A percentile compares a stretch with the other conserved stretches of the same genome.
phyloP scores from a whole-genome alignment of 1,140 invertebrate genomes.

The Tetraneura akinire region DNA sequence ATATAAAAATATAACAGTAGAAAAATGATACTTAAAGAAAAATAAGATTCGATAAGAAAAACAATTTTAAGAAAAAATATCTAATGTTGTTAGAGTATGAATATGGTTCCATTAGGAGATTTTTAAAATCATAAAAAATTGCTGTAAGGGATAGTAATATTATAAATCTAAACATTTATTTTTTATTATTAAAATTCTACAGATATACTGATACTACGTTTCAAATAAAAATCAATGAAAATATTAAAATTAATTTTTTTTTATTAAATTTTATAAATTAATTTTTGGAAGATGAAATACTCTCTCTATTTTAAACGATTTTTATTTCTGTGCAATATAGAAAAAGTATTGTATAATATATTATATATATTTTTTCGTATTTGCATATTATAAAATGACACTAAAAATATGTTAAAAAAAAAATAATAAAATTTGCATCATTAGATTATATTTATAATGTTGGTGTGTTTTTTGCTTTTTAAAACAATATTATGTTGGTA shows the following conservation, averaged over 20 bases:
- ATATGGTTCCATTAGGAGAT: no score
- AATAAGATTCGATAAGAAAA: no score
- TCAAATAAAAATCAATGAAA: no score
- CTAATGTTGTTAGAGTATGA: no score
- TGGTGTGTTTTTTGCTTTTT: neutral
- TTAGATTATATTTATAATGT: neutral
- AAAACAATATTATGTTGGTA: neutral
- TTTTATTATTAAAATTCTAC: no score
- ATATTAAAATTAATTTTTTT: neutral
- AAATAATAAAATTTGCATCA: neutral
- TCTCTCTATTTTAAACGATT: neutral
- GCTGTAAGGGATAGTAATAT: neutral
- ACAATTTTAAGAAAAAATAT: no score
- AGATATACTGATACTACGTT: no score
- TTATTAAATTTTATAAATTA: neutral
- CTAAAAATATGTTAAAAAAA: neutral
- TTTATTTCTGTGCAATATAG: no score
- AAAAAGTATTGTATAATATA: neutral
- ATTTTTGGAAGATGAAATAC: conserved; percentile 16
- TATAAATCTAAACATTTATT: conserved; percentile 8
- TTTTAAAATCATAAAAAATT: no score
- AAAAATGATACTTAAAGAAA: no score
- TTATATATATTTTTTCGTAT: neutral
- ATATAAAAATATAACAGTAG: no score
- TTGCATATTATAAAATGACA: neutral